Base-by-base conservation (phyloP, 2,113 vertebrate genomes). In the Saimiri boliviensis region DNA sequence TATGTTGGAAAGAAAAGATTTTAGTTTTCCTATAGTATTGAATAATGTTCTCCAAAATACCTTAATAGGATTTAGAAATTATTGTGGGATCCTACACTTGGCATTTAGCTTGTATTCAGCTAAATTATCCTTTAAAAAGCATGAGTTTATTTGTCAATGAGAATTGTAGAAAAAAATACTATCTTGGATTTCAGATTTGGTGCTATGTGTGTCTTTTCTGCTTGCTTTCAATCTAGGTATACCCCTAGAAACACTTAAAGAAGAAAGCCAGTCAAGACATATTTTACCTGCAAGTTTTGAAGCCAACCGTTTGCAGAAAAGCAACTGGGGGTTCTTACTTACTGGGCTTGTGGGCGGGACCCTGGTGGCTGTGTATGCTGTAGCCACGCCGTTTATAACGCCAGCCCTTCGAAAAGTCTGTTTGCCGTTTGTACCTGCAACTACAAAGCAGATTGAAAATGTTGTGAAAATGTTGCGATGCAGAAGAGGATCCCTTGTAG, bases 361-460 rank as follows among this genome's bases (percentile, higher is more conserved):
- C 0, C 79, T 99, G 76, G 98, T 99, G 91, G 99, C 98, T 0
- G 92, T 99, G 12, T 99, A 99, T 52, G 99, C 99, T 0, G 98
- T 99, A 27, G 98, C 98, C 1, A 98, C 98, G 0, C 99, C 99
- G 0, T 99, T 99, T 30, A 68, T 99, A 14, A 94, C 98, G 0
- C 99, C 99, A 0, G 99, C 99, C 0, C 93, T 99, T 49, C 99
- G 99, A 32, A 99, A 97, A 30, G 90, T 99, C 40, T 99, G 99
- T 73, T 98, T 99, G 85, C 99, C 99, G 1, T 99, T 99, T 0
- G 99, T 99, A 6, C 99, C 99, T 9, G 99, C 99, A 0, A 99
- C 99, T 16, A 87, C 98, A 0, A 93, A 98, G 12, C 99, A 99
- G 98, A 97, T 99, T 13, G 97, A 98, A 47, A 99, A 99, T 1